Percentiles rank a stretch among this genome's conserved stretches.
These are phyloP conservation scores for Tetraneura akinire DNA, from an alignment of 1,140 invertebrate genomes.

Conservation along the genomic window DNA sequence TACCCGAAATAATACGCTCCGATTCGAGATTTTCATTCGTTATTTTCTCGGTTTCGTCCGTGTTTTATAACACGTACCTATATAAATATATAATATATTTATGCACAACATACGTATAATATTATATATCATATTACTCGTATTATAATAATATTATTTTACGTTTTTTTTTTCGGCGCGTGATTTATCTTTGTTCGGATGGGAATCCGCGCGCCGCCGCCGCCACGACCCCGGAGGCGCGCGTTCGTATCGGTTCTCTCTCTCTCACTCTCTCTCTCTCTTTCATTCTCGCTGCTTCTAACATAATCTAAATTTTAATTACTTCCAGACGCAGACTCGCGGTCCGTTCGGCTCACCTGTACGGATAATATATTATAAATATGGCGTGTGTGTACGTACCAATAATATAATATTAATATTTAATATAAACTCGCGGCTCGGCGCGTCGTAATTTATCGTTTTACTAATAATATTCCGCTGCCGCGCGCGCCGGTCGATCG, in stretches of 20 bases:
- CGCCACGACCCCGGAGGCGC: slow-evolving; percentile 36
- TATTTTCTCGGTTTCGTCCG: slow-evolving; percentile 23
- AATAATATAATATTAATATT: not conserved
- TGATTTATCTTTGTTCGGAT: slow-evolving; percentile 51
- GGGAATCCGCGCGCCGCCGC: slow-evolving; percentile 16
- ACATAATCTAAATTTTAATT: slow-evolving; percentile 52
- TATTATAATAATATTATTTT: too few relatives aligned
- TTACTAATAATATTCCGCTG: slow-evolving; percentile 50
- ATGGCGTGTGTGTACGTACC: not conserved
- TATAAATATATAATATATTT: not conserved
- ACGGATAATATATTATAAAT: not conserved
- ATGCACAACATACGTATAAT: not conserved
- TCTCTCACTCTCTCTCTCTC: too few relatives aligned
- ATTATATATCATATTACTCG: not conserved
- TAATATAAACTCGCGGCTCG: not conserved
- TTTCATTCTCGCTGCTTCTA: too few relatives aligned
- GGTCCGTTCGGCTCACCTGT: slow-evolving; percentile 22
- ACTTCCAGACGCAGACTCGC: slow-evolving; percentile 37
- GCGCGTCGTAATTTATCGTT: slow-evolving; percentile 49
- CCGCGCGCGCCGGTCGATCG: slow-evolving; percentile 31
- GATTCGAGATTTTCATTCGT: slow-evolving; percentile 23
- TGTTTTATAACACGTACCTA: not conserved
- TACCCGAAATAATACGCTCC: too few relatives aligned
- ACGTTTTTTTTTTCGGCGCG: not conserved
- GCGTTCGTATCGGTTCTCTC: slow-evolving; percentile 24